phyloP scores from a whole-genome alignment of 1,140 invertebrate genomes.

The Meteorus sp. region DNA sequence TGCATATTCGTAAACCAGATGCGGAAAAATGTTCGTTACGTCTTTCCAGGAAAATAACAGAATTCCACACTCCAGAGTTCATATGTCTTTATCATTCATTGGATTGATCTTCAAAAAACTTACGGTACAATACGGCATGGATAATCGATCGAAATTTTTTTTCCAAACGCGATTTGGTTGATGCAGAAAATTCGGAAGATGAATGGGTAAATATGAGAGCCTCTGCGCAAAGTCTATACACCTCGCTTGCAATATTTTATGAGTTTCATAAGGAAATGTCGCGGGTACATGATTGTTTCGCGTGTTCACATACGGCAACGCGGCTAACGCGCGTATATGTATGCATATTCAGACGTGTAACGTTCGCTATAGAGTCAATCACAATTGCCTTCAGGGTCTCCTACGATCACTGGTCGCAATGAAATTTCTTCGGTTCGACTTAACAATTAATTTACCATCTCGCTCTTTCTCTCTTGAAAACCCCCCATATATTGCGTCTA shows the following conservation, averaged over 20 bases:
- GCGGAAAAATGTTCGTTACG: no score
- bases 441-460: not conserved
- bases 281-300: conserved; percentile 40
- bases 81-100: no score
- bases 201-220: conserved; percentile 4
- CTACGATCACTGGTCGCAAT: conserved; percentile 1
- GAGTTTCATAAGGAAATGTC: conserved; percentile 52
- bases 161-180: no score
- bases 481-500: not conserved
- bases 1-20: no score
- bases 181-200: no score
- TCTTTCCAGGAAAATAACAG: no score
- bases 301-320: no score
- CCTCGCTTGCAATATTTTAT: conserved; percentile 44
- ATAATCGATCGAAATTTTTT: no score
- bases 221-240: conserved; percentile 2
- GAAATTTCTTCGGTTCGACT: conserved; percentile 5
- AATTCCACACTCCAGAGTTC: no score
- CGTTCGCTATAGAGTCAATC: conserved; percentile 12
- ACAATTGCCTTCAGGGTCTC: conserved; percentile 11
- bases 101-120: no score
- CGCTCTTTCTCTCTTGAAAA: not conserved
- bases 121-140: no score
- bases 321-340: no score
- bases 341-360: conserved; percentile 6